These are phyloP conservation scores for Chloroceryle amazona DNA, from an alignment of 2,797 vertebrate genomes.

Conservation along the genomic window DNA sequence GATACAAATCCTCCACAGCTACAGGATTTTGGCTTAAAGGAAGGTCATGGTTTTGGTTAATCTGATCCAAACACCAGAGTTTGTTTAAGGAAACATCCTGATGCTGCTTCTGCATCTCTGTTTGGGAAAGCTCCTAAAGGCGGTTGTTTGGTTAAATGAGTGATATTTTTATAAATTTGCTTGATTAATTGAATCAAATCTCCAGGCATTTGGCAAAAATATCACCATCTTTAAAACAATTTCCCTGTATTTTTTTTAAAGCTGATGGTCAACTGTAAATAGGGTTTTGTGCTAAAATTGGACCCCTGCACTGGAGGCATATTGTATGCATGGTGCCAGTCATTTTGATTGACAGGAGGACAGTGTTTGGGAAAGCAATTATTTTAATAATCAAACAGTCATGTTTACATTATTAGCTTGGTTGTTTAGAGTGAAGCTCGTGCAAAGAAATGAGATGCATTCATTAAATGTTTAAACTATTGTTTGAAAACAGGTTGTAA, in stretches of 20 bases:
- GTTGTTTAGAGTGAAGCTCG: neutral
- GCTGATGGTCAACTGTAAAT: neutral
- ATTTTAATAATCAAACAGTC: slow-evolving; percentile 15
- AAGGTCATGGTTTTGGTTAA: neutral
- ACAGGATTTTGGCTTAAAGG: neutral
- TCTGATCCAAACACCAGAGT: neutral
- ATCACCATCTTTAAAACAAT: rapidly evolving
- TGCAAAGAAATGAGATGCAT: slow-evolving; percentile 15
- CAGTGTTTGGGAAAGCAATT: slow-evolving; percentile 14
- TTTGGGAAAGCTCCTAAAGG: neutral
- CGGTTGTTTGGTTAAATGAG: neutral
- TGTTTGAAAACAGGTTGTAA: neutral
- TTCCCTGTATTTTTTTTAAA: neutral
- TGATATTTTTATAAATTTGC: neutral
- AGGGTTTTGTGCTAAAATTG: neutral
- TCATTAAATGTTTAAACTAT: slow-evolving; percentile 44
- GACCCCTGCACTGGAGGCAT: neutral
- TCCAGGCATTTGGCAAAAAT: neutral
- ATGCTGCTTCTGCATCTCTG: neutral
- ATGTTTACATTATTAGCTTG: slow-evolving; percentile 28
- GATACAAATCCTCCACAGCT: neutral
- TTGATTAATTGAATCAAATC: neutral
- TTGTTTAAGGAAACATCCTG: neutral
- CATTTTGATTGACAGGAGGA: neutral
- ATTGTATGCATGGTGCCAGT: neutral